Percentiles rank a stretch among this genome's conserved stretches.
These are phyloP conservation scores for Balaenoptera acutorostrata DNA, from an alignment of 2,113 vertebrate species.

Conservation along the genomic window DNA sequence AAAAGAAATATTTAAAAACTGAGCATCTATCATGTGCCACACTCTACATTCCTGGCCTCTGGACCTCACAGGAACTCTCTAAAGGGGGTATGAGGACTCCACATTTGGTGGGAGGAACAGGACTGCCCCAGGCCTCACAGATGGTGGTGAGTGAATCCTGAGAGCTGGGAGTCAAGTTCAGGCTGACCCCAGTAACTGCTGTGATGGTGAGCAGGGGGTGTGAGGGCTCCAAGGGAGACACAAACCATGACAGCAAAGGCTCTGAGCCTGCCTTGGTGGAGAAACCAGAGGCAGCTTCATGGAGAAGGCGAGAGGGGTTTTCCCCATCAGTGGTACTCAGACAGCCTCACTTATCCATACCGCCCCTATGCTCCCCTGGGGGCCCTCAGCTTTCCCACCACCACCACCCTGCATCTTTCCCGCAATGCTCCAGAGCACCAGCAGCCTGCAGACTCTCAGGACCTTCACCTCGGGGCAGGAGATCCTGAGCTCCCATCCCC, in stretches of 20 bases:
- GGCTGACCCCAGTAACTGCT: not conserved
- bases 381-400: not conserved
- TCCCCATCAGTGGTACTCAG: not conserved
- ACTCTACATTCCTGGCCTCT: not conserved
- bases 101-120: not conserved
- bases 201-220: not conserved
- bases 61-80: not conserved
- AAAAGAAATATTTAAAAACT: not conserved
- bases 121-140: not conserved
- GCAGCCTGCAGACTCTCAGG: not conserved
- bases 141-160: not conserved
- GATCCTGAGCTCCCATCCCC: not conserved
- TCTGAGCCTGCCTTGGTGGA: not conserved
- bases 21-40: not conserved
- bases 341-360: not conserved
- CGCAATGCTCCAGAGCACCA: not conserved
- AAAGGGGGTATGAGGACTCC: not conserved
- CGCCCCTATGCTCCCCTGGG: accelerated
- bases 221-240: not conserved
- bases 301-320: not conserved
- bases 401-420: not conserved
- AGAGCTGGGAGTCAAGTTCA: not conserved
- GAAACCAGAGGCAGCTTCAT: not conserved
- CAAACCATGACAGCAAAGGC: not conserved
- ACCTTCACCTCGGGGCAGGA: not conserved